These are phyloP conservation scores for Yponomeuta cagnagella DNA, from an alignment of 2,888 invertebrate genomes.

Conservation along the genomic window DNA sequence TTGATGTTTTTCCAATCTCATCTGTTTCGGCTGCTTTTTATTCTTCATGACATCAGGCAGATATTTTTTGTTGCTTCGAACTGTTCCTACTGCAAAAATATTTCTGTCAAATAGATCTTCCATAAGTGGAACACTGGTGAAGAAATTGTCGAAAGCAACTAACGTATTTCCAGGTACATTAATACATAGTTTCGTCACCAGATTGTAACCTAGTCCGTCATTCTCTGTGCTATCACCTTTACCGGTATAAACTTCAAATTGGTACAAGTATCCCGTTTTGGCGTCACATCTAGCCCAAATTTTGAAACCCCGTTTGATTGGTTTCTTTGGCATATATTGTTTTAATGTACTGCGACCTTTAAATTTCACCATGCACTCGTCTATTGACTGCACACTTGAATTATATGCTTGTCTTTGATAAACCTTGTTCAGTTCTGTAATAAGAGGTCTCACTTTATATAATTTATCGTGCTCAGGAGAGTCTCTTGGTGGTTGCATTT, in stretches of 20 bases:
- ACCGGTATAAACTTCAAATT: conserved; percentile 28
- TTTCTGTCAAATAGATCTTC: conserved; percentile 26
- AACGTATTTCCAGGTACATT: conserved; percentile 16
- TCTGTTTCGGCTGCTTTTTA: conserved; percentile 25
- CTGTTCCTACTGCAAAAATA: conserved; percentile 31
- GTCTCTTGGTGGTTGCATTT: conserved; percentile 24
- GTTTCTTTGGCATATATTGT: conserved; percentile 30
- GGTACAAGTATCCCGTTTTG: conserved; percentile 17
- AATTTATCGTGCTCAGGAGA: conserved; percentile 28
- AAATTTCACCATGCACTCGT: conserved; percentile 32
- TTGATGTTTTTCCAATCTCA: conserved; percentile 29
- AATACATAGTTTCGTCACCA: conserved; percentile 19
- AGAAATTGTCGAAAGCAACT: conserved; percentile 17
- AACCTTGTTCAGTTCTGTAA: conserved; percentile 26
- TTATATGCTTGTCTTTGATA: conserved; percentile 23
- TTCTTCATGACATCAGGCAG: conserved; percentile 27
- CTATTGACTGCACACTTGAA: conserved; percentile 25
- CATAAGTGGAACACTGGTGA: conserved; percentile 18
- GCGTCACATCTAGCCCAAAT: conserved; percentile 18
- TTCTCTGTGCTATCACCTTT: conserved; percentile 25
- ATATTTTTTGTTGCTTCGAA: conserved; percentile 28
- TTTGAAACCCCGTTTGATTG: conserved; percentile 19
- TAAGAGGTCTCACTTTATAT: conserved; percentile 26
- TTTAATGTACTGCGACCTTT: conserved; percentile 27
- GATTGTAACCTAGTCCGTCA: conserved; percentile 27